Evolutionary conservation across 2,113 vertebrate genomes (phyloP), one percentile per base, ranked within the genome.

Genomic region (Anguilla japonica): DNA sequence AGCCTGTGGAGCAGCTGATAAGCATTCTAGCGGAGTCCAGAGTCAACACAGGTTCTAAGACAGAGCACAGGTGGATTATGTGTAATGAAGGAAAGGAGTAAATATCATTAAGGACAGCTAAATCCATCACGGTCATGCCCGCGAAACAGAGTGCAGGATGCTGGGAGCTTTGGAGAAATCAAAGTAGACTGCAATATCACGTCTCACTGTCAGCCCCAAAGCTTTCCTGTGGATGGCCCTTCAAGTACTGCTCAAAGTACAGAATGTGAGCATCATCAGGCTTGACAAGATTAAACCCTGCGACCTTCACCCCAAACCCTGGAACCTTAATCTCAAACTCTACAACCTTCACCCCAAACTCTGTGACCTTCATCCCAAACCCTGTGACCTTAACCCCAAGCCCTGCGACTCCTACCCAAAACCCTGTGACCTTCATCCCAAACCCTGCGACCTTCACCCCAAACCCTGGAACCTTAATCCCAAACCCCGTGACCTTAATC

Each of bases 1-100:
- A 91, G 94, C 89, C 95, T 96, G 95, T 90, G 92, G 93, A 95
- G 95, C 93, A 86, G 91, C 94, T 95, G 96, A 96, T 96, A 96
- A 96, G 95, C 94, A 92, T 89, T 92, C 91, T 91, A 94, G 91
- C 91, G 93, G 94, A 93, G 91, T 94, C 94, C 90, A 93, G 95
- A 95, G 92, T 93, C 88, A 92, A 95, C 92, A 92, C 46, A 89
- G 91, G 84, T 90, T 89, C 91, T 92, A 91, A 93, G 92, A 95
- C 94, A 92, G 91, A 93, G 90, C 91, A 91, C 87, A 95, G 93
- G 94, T 96, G 91, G 94, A 95, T 95, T 95, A 94, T 88, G 90
- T 93, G 90, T 93, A 96, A 96, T 93, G 91, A 95, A 95, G 93
- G 93, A 94, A 94, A 92, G 87, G 89, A 94, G 95, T 95, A 95